A percentile compares a stretch with the other conserved stretches of the same genome.
Conservation (phyloP, 2,888 invertebrate genomes). For the Drosophila ezoana region DNA sequence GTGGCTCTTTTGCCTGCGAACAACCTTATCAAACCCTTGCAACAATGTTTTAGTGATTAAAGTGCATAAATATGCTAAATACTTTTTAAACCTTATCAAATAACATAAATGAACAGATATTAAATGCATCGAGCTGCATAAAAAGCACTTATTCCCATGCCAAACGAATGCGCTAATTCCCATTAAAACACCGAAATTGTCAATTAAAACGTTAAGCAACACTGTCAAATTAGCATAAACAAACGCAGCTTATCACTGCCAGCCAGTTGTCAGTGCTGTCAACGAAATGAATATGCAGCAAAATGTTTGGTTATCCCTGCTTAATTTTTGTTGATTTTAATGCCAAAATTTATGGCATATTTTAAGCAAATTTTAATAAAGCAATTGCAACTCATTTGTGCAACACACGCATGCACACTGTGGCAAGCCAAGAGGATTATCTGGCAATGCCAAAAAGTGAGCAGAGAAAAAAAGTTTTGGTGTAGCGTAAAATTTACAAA, state of each 20-base stretch:
- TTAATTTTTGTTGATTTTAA: conserved; percentile 16
- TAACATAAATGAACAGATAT: background rate
- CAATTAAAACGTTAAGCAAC: conserved; percentile 7
- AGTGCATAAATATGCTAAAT: background rate
- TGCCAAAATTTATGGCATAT: conserved; percentile 32
- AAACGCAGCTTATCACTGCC: conserved; percentile 8
- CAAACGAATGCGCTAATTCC: background rate
- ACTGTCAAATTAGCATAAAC: conserved; percentile 17
- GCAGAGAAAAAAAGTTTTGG: conserved; percentile 33
- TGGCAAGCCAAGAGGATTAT: conserved; percentile 62
- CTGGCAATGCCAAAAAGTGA: conserved; percentile 22
- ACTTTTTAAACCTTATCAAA: background rate
- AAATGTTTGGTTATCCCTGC: background rate
- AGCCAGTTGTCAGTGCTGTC: conserved; percentile 1
- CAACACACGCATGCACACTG: conserved; percentile 53
- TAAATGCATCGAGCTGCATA: background rate
- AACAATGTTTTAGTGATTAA: no score
- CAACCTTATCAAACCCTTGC: no score
- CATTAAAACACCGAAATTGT: background rate
- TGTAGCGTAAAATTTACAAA: conserved; percentile 58
- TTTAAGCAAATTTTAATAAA: conserved; percentile 43
- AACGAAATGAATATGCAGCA: background rate
- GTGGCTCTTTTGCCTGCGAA: no score
- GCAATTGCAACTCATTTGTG: conserved; percentile 57
- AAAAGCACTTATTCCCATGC: background rate